phyloP scores from a whole-genome alignment of 2,888 invertebrate genomes.

The Eucera pruinosa region DNA sequence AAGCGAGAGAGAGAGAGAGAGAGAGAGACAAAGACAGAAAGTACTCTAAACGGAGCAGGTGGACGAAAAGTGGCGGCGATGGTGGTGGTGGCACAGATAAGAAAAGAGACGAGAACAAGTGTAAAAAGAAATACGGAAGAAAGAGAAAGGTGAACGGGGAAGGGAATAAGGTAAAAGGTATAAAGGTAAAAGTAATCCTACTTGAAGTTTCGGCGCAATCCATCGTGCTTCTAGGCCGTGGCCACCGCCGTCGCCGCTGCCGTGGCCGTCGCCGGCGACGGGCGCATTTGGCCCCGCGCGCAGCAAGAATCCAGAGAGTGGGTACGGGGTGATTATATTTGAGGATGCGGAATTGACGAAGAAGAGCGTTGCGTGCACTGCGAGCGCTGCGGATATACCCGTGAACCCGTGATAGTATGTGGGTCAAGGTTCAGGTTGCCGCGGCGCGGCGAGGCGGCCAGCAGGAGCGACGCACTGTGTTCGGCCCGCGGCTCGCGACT shows the following conservation, averaged over 20 bases:
- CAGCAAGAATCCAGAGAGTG: constrained; percentile 70
- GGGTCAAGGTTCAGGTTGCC: constrained; percentile 76
- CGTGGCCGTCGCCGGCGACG: constrained; percentile 75
- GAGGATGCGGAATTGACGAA: constrained; percentile 66
- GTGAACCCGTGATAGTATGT: constrained; percentile 70
- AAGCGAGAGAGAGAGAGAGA: constrained; percentile 12
- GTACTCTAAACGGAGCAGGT: background rate
- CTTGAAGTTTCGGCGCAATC: constrained; percentile 84
- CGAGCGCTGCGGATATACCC: constrained; percentile 65
- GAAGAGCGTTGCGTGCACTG: constrained; percentile 57
- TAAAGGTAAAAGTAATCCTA: constrained; percentile 73
- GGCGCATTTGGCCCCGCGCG: constrained; percentile 78
- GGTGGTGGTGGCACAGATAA: no score
- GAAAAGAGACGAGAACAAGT: no score
- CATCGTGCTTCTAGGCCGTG: constrained; percentile 80
- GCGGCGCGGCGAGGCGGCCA: constrained; percentile 58
- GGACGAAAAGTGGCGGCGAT: no score
- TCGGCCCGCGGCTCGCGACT: constrained; percentile 32
- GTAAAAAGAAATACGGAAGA: background rate
- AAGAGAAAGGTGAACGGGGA: background rate
- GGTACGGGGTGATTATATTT: constrained; percentile 58
- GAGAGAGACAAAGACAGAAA: background rate
- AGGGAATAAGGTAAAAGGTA: constrained; percentile 24
- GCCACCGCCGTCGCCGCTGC: constrained; percentile 71
- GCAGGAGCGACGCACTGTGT: constrained; percentile 58